Conservation (phyloP, 2,888 invertebrate species). For the Napeogenes sylphis region DNA sequence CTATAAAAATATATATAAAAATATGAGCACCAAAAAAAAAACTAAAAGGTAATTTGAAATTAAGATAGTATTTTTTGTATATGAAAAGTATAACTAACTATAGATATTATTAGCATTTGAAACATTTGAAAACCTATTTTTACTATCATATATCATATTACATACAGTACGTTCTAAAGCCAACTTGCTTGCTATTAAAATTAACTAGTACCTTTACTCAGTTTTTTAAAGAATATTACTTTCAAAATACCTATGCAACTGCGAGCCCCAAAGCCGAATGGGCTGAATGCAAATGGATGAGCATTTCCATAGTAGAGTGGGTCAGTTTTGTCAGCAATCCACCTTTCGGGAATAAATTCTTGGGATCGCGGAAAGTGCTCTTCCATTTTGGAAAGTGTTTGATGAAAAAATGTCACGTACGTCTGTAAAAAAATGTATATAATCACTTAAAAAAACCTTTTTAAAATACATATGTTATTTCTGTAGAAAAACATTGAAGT, state of each 20-base stretch:
- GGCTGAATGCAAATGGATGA: constrained; percentile 80
- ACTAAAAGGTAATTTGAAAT: too few relatives aligned
- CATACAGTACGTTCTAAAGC: neutral
- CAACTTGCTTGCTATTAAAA: neutral
- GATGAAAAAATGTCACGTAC: constrained; percentile 61
- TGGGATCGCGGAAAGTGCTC: constrained; percentile 79
- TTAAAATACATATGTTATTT: neutral
- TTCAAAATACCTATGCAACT: constrained; percentile 79
- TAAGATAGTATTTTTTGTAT: too few relatives aligned
- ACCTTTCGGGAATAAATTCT: constrained; percentile 86
- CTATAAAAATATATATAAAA: too few relatives aligned
- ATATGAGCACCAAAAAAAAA: too few relatives aligned
- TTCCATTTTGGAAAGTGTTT: constrained; percentile 80
- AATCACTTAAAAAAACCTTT: constrained; percentile 3
- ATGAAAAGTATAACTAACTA: too few relatives aligned
- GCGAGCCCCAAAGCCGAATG: constrained; percentile 82
- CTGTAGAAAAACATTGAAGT: neutral
- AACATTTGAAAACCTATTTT: too few relatives aligned
- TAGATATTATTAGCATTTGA: too few relatives aligned
- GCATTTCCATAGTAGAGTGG: constrained; percentile 62
- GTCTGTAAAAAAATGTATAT: constrained; percentile 35
- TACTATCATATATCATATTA: neutral
- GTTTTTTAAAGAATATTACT: neutral
- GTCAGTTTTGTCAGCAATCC: constrained; percentile 70
- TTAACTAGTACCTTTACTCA: too few relatives aligned